Conservation (phyloP, 2,888 invertebrate genomes). For the Brachypalpus laphriformis region DNA sequence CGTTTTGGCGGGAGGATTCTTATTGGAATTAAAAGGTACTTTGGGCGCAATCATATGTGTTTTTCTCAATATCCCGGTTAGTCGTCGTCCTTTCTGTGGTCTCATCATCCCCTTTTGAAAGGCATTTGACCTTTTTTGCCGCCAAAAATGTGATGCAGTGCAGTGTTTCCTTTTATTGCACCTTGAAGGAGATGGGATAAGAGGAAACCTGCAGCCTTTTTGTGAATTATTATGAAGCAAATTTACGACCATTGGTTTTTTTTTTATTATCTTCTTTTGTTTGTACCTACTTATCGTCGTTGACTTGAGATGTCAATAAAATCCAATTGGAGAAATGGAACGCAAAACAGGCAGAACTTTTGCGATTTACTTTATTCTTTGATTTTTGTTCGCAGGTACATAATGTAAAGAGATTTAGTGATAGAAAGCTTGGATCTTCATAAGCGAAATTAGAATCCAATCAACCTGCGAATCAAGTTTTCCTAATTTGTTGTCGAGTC, state of each 20-base stretch:
- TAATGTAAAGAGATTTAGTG: too few relatives aligned
- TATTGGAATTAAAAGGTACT: conserved; percentile 21
- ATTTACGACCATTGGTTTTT: background rate
- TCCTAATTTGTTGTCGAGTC: too few relatives aligned
- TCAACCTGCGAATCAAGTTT: too few relatives aligned
- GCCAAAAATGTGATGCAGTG: background rate
- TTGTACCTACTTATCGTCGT: too few relatives aligned
- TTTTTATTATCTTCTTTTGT: background rate
- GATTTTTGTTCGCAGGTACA: too few relatives aligned
- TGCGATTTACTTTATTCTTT: too few relatives aligned
- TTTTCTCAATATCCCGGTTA: background rate
- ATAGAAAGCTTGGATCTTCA: too few relatives aligned
- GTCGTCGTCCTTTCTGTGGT: background rate
- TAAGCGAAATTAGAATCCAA: too few relatives aligned
- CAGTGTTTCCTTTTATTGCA: too few relatives aligned
- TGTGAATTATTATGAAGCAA: background rate
- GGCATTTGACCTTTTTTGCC: background rate
- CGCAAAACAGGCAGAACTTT: too few relatives aligned
- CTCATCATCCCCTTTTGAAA: background rate
- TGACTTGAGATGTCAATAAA: background rate
- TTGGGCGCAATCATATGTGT: background rate
- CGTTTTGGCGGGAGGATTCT: conserved; percentile 1
- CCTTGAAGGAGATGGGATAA: background rate
- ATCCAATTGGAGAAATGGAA: background rate
- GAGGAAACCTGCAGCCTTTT: background rate